These are phyloP conservation scores for Zaprionus obscuricornis DNA, from an alignment of 2,888 invertebrate genomes.

Conservation along the genomic window DNA sequence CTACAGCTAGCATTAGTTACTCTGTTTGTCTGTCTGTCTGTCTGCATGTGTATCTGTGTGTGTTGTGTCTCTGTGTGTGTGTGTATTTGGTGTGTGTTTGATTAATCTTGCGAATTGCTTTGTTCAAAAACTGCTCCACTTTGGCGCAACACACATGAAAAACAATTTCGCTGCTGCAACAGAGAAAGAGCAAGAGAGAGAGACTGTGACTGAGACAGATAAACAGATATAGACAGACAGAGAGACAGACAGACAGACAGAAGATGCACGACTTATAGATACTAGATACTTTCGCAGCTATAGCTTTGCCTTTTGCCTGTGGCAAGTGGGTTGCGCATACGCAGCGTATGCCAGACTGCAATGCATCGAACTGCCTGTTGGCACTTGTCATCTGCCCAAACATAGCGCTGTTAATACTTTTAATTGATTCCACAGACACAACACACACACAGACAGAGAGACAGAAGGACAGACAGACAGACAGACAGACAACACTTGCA, in stretches of 20 bases:
- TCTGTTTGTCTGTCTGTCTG: no score
- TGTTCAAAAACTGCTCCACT: conserved; percentile 80
- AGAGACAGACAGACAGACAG: conserved; percentile 16
- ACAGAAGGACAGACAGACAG: conserved; percentile 5
- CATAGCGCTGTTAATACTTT: conserved; percentile 72
- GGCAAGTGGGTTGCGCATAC: conserved; percentile 68
- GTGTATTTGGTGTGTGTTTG: conserved; percentile 52
- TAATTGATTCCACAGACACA: conserved; percentile 72
- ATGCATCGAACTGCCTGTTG: conserved; percentile 34
- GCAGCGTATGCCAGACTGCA: conserved; percentile 26
- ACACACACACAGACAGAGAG: conserved; percentile 26
- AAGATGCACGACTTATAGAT: conserved; percentile 7
- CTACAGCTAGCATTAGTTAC: conserved; percentile 17
- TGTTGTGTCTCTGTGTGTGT: conserved; percentile 30
- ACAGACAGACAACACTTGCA: conserved; percentile 7
- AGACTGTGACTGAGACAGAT: conserved; percentile 33
- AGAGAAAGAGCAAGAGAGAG: no score
- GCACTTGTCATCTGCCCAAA: conserved; percentile 77
- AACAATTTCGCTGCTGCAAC: conserved; percentile 76
- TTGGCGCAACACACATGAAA: conserved; percentile 75
- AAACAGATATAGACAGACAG: conserved; percentile 12
- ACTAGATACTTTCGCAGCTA: conserved; percentile 50
- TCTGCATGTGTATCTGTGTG: conserved; percentile 35
- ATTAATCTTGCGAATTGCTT: conserved; percentile 80
- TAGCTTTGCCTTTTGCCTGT: conserved; percentile 24